Evolutionary conservation across 30 jellyfish, hydroid and myxozoan species (phyloP), one percentile per base, ranked within the genome.

Genomic region (Catostylus mosaicus): DNA sequence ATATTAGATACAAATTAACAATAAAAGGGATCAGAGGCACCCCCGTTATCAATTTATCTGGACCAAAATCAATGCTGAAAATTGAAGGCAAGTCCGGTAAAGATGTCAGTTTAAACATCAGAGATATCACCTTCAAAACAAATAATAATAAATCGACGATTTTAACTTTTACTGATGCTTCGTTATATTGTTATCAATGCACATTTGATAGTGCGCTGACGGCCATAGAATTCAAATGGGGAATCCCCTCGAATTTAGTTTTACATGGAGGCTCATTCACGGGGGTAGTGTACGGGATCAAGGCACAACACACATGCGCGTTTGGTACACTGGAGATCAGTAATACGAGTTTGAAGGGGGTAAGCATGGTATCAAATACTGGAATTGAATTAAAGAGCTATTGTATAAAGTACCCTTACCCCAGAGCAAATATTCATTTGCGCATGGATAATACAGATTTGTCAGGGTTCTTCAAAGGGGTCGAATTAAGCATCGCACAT

Each of bases 1-100:
- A 20, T 20, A 59, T 77, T 10, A 8, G 27, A 6, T 27, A 77
- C 24, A 31, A 33, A 11, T 3, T 77, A 9, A 32, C 47, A 16
- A 8, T 77, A 29, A 19, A 31, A 23, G 88, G 88, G 30, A 4
- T 1, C 19, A 29, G 59, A 56, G 88, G 88, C 1, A 70, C 52
- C 6, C 88, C 88, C 22, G 29, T 38, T 20, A 10, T 77, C 33
- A 35, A 46, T 30, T 68, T 68, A 64, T 10, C 64, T 1, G 80
- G 80, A 19, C 9, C 61, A 14, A 20, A 23, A 19, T 2, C 1
- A 1, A 32, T 68, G 2, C 14, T 68, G 31, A 33, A 33, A 46
- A 36, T 68, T 37, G 20, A 36, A 1, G 80, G 40, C 7, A 68
- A 20, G 64, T 2, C 7, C 59, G 0, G 0, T 35, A 22, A 1